Evolutionary conservation across 2,797 vertebrate species (phyloP), one percentile per base, ranked within the genome.

Genomic region (Amazona ochrocephala): DNA sequence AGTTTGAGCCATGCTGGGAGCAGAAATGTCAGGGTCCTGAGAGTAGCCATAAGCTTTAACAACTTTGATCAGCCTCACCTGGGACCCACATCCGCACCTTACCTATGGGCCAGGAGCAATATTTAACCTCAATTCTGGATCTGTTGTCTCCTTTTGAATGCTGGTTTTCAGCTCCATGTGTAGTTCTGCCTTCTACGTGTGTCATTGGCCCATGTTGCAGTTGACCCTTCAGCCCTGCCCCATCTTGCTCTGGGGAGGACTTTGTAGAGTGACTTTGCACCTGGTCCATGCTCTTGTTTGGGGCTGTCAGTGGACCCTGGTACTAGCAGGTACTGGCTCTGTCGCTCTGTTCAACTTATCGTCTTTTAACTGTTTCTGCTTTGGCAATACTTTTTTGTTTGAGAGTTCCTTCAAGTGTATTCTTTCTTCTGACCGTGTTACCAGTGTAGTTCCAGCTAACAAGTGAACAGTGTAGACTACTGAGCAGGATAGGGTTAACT

Each of bases 91-190:
- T 5, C 14, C 42, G 24, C 24, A 34, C 29, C 18, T 39, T 50
- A 27, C 32, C 26, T 9, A 1, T 16, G 27, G 13, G 7, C 47
- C 51, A 62, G 56, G 54, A 60, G n/a, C 22, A 5, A 2, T 7
- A 20, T 88, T 90, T 86, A 88, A 45, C 8, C n/a, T 50, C 65
- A n/a, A 1, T 8, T 62, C 26, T n/a, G 37, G 13, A 7, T 1
- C 2, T 17, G 0, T 0, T 11, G 2, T 10, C 1, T 2, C 1
- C 9, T 2, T 2, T 4, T 78, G 48, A 29, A 7, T 5, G 1
- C 2, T 56, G 5, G 11, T 45, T 34, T 87, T 48, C 6, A 15
- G 27, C 14, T 4, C 4, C 0, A 0, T 0, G 1, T 41, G 9
- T 50, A 11, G 19, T 24, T 11, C 18, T 85, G 7, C 3, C 10